These are phyloP conservation scores for Takifugu ocellatus DNA, from an alignment of 2,797 vertebrate genomes.

Conservation along the genomic window DNA sequence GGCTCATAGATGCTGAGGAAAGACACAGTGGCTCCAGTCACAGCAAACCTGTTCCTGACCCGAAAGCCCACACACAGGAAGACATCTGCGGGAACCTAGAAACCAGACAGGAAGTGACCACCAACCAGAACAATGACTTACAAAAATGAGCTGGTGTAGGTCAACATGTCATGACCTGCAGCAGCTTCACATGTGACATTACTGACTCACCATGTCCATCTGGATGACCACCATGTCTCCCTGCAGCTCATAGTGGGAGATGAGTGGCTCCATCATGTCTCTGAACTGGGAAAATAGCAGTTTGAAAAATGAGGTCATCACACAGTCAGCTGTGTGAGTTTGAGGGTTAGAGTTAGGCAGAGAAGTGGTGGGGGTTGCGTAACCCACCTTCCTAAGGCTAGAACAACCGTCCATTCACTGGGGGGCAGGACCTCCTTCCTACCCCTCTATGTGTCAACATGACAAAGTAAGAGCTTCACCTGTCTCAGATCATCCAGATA, in stretches of 20 bases:
- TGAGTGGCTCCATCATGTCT: slow-evolving; percentile 70
- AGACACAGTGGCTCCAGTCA: slow-evolving; percentile 74
- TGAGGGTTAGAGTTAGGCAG: no score
- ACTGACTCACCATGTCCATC: slow-evolving; percentile 70
- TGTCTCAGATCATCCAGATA: slow-evolving; percentile 81
- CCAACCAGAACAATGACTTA: slow-evolving; percentile 28
- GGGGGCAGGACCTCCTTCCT: no score
- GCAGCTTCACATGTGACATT: not conserved
- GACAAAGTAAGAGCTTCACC: slow-evolving; percentile 15
- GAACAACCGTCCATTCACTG: no score
- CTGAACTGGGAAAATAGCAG: slow-evolving; percentile 71
- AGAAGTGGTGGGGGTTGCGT: no score
- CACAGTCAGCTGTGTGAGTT: no score
- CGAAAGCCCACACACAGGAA: slow-evolving; percentile 85
- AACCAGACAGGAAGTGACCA: slow-evolving; percentile 6
- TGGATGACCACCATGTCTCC: slow-evolving; percentile 81
- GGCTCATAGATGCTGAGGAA: slow-evolving; percentile 85
- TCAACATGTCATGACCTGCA: not conserved
- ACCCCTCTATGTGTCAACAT: not conserved
- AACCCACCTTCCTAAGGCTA: no score
- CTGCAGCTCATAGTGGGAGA: slow-evolving; percentile 80
- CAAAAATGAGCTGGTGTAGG: not conserved
- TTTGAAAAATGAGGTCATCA: not conserved
- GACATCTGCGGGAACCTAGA: slow-evolving; percentile 76
- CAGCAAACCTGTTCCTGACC: slow-evolving; percentile 76